Evolutionary conservation across 2,888 invertebrate species (phyloP).

Genomic region (Xanthia togata): DNA sequence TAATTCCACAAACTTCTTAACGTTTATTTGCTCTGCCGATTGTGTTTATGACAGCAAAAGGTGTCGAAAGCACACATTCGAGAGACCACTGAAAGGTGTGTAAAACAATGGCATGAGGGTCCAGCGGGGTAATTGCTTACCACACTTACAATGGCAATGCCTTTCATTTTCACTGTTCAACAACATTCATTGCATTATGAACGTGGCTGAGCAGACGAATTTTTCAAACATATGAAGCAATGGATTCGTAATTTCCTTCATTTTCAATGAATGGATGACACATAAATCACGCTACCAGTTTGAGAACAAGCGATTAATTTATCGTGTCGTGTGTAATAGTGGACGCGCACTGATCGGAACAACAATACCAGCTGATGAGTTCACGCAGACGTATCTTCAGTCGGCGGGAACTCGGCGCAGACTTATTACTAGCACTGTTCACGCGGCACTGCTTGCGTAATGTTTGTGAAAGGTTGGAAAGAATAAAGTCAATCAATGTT

Average conservation of each 20-base stretch:
- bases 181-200: neutral
- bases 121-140: too few species aligned
- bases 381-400: conserved; percentile 54
- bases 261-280: too few species aligned
- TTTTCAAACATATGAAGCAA: neutral
- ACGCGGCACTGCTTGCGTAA: conserved; percentile 16
- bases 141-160: neutral
- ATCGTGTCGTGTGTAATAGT: conserved; percentile 27
- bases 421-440: conserved; percentile 53
- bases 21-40: neutral
- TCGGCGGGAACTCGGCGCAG: conserved; percentile 21
- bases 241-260: neutral
- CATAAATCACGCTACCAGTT: neutral
- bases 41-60: neutral
- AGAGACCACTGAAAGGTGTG: neutral
- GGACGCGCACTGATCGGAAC: conserved; percentile 28
- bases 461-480: neutral
- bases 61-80: neutral
- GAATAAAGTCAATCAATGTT: conserved; percentile 6
- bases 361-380: conserved; percentile 68
- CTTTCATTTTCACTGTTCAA: neutral
- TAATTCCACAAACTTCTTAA: neutral
- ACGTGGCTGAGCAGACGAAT: neutral
- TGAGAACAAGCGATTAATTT: neutral
- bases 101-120: neutral